Conservation (phyloP, 2,797 vertebrate species). For the Tinamus major region DNA sequence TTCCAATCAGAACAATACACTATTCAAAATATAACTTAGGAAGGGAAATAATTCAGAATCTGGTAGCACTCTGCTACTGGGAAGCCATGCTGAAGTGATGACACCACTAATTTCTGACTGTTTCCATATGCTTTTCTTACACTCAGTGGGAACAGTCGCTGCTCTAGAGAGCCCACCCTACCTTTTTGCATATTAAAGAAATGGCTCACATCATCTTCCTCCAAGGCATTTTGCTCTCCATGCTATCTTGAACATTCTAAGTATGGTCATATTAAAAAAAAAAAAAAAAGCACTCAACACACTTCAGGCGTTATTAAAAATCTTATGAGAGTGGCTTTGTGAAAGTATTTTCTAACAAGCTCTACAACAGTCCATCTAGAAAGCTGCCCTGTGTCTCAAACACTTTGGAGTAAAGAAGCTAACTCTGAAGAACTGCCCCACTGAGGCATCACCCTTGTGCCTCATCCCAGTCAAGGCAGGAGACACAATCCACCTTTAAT, state of each 20-base stretch:
- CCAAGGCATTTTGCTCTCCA: background rate
- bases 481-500: background rate
- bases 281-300: background rate
- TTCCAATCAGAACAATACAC: background rate
- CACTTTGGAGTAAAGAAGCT: background rate
- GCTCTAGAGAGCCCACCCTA: background rate
- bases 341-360: background rate
- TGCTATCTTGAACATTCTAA: background rate
- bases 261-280: background rate
- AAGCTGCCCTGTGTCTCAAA: background rate
- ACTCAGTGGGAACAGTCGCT: background rate
- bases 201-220: background rate
- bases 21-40: background rate
- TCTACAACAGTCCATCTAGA: background rate
- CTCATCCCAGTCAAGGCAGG: background rate
- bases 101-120: slow-evolving; percentile 1
- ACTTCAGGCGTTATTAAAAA: background rate
- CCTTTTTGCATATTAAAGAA: background rate
- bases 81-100: background rate
- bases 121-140: background rate
- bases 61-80: background rate
- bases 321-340: background rate
- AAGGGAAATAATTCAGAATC: slow-evolving; percentile 13
- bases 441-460: background rate
- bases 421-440: background rate